Base-by-base conservation (phyloP, 2,888 invertebrate genomes). In the Megamerina dolium region DNA sequence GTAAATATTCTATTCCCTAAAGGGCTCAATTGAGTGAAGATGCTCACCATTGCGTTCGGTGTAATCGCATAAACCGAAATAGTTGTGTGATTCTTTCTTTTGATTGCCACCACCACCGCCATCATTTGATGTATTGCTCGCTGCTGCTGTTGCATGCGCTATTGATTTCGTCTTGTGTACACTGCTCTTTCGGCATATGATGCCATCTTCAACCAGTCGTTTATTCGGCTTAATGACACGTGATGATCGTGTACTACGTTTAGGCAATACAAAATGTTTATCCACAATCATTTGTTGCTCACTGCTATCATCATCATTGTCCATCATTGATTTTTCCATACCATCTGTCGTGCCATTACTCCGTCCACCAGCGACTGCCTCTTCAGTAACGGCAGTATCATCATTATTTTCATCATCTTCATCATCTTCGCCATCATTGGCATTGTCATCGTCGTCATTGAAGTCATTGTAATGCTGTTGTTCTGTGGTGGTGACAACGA, bases 151-250 rank as follows among this genome's bases (percentile, higher is more conserved):
- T 35, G 32, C 23, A 14, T 23, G n/a, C n/a, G n/a, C n/a, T n/a
- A n/a, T 29, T 47, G 39, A 53, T 41, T 59, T 56, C 16, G 68
- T 64, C 8, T 13, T 14, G 13, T 48, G 48, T n/a, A 45, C 23
- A 17, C 35, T 21, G 34, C 41, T 69, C 55, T 47, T 60, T 48
- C 48, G 65, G 46, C 50, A 63, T 48, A 59, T 60, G 18, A 78
- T 80, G 50, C 80, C 79, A 47, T 79, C 79, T 61, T 85, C 85
- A 42, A 87, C 78, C 60, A 90, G 86, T 53, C 85, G 79, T 71
- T 89, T 91, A 62, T 88, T 90, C 30, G 91, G 90, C 66, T 87
- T 91, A 41, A 90, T 90, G 32, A 88, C 85, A 53, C 91, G 77
- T 5, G 88, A 88, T 31, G 90, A 90, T 66, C 89, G 85, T 13